Percentiles rank a stretch among this genome's conserved stretches.
These are phyloP conservation scores for Zygogramma bicolorata DNA, from an alignment of 2,888 invertebrate species.

Conservation along the genomic window DNA sequence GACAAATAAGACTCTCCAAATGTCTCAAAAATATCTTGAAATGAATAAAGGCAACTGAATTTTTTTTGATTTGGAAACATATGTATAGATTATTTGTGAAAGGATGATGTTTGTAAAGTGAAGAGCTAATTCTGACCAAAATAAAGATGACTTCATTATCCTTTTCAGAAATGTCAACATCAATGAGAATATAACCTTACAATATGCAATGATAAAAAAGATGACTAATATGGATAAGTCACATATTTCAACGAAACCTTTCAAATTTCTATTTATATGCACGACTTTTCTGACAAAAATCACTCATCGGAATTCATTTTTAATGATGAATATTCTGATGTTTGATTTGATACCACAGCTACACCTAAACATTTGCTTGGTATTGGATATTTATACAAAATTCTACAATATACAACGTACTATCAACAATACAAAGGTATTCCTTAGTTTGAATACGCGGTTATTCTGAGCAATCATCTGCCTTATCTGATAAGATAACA, in stretches of 20 bases:
- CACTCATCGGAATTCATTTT: not conserved
- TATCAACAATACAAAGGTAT: not conserved
- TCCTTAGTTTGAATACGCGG: not conserved
- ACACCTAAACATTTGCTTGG: not conserved
- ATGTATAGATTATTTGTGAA: no score
- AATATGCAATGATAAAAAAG: conserved; percentile 14
- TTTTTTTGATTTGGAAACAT: no score
- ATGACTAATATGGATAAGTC: conserved; percentile 12
- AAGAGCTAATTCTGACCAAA: conserved; percentile 31
- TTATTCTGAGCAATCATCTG: not conserved
- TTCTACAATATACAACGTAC: not conserved
- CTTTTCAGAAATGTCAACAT: conserved; percentile 39
- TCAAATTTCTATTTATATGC: not conserved
- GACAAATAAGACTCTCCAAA: no score
- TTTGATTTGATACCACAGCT: not conserved
- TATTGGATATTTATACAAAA: not conserved
- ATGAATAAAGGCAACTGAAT: no score
- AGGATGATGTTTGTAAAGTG: no score
- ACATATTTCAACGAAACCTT: conserved; percentile 9
- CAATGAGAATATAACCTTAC: conserved; percentile 33
- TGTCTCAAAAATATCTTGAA: no score
- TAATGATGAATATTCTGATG: not conserved
- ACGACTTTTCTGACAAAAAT: not conserved
- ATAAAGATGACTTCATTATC: conserved; percentile 48
- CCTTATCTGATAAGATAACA: conserved; percentile 14